Conservation (phyloP, 2,113 vertebrate genomes). For the Sapajus apella region DNA sequence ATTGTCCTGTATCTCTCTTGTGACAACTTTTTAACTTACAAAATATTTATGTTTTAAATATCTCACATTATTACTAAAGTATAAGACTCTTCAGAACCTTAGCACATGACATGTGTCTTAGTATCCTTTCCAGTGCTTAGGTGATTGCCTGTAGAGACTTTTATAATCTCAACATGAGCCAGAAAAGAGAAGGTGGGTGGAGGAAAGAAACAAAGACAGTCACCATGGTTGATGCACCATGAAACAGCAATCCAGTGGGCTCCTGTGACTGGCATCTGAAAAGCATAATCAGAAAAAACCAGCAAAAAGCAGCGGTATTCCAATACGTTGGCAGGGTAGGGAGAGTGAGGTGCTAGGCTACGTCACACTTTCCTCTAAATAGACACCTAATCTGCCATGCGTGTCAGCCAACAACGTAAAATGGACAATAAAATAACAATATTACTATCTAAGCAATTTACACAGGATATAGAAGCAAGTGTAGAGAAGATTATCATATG, state of each 20-base stretch:
- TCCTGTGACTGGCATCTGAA: background rate
- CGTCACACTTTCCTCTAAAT: background rate
- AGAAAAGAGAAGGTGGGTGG: background rate
- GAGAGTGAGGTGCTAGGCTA: background rate
- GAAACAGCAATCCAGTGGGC: background rate
- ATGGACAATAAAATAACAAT: background rate
- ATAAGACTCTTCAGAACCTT: background rate
- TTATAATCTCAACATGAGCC: background rate
- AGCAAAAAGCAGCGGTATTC: background rate
- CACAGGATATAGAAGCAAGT: background rate
- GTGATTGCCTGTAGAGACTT: background rate
- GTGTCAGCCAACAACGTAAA: background rate
- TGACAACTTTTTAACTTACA: background rate
- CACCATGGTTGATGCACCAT: background rate
- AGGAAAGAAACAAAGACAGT: background rate
- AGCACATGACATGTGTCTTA: background rate
- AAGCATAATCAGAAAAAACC: background rate
- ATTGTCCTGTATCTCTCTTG: background rate
- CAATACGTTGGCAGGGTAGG: background rate
- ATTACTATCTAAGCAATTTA: background rate
- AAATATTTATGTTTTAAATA: background rate
- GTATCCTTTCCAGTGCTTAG: background rate
- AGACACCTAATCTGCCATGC: background rate
- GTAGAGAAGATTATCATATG: background rate
- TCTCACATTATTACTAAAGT: background rate